Percentiles rank a stretch among this genome's conserved stretches.
Conservation (phyloP, 2,113 vertebrate species). For the Nerophis lumbriciformis region DNA sequence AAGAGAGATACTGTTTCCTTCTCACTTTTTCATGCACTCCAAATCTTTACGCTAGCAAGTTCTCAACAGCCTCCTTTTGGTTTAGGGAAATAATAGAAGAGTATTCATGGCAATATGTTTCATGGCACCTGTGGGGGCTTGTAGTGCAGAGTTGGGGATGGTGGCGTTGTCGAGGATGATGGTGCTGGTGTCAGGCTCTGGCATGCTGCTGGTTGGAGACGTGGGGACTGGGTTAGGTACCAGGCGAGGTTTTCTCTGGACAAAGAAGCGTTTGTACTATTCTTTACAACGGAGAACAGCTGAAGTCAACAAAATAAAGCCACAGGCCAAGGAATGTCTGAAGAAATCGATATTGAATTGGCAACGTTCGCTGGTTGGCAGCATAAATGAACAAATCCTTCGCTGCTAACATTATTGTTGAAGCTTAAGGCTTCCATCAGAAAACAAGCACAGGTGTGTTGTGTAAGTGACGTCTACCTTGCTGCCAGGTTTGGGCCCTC, state of each 20-base stretch:
- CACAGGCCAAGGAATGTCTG: background rate
- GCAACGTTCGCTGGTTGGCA: background rate
- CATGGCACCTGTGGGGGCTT: conserved; percentile 90
- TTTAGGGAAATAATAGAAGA: too few species aligned
- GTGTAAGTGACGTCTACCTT: conserved; percentile 73
- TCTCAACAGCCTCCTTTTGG: too few species aligned
- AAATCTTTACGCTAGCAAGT: too few species aligned
- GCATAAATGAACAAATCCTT: background rate
- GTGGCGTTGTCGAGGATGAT: conserved; percentile 95
- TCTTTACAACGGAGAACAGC: background rate
- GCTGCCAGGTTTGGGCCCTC: conserved; percentile 95
- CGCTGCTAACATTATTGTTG: background rate
- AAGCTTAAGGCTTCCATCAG: background rate
- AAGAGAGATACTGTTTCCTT: too few species aligned
- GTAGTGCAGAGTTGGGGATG: conserved; percentile 93
- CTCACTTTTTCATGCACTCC: too few species aligned
- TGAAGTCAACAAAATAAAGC: background rate
- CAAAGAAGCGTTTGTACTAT: conserved; percentile 10
- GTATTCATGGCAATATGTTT: background rate
- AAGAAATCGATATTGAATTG: background rate
- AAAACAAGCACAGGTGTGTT: background rate
- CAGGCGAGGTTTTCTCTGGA: conserved; percentile 90
- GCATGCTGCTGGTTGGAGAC: conserved; percentile 95
- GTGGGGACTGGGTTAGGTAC: conserved; percentile 87
- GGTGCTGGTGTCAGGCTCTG: conserved; percentile 97